These are phyloP conservation scores for Eupithecia centaureata DNA, from an alignment of 2,888 invertebrate genomes.

Conservation along the genomic window DNA sequence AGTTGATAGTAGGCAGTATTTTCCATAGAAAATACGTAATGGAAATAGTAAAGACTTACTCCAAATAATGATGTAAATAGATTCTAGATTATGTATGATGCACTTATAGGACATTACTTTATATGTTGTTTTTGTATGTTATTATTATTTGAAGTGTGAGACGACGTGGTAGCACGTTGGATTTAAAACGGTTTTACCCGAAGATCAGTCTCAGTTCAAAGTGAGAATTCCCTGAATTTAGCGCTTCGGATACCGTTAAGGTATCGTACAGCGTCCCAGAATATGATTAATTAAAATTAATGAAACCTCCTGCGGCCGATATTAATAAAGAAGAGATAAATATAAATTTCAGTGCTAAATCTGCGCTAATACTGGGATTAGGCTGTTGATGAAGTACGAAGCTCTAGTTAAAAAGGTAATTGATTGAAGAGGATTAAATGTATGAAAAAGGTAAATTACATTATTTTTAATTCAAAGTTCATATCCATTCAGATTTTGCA, in stretches of 20 bases:
- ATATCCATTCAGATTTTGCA: background rate
- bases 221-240: constrained; percentile 14
- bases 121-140: constrained; percentile 33
- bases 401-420: constrained; percentile 2
- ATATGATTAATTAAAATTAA: constrained; percentile 40
- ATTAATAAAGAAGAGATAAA: constrained; percentile 36
- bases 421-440: background rate
- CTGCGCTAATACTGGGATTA: constrained; percentile 30
- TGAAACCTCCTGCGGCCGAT: constrained; percentile 32
- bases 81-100: constrained; percentile 18
- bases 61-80: constrained; percentile 37
- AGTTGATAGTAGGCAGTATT: constrained; percentile 38
- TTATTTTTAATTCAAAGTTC: background rate
- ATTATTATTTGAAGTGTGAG: constrained; percentile 3
- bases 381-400: constrained; percentile 26
- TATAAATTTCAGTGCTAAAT: constrained; percentile 34
- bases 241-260: constrained; percentile 21
- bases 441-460: background rate
- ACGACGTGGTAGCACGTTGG: background rate
- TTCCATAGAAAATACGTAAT: constrained; percentile 29
- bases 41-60: constrained; percentile 31
- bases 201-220: constrained; percentile 2
- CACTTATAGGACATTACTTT: background rate
- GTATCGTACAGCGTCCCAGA: constrained; percentile 6
- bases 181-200: constrained; percentile 15